These are phyloP conservation scores for Poecilus cupreus DNA, from an alignment of 2,888 invertebrate species.

Conservation along the genomic window DNA sequence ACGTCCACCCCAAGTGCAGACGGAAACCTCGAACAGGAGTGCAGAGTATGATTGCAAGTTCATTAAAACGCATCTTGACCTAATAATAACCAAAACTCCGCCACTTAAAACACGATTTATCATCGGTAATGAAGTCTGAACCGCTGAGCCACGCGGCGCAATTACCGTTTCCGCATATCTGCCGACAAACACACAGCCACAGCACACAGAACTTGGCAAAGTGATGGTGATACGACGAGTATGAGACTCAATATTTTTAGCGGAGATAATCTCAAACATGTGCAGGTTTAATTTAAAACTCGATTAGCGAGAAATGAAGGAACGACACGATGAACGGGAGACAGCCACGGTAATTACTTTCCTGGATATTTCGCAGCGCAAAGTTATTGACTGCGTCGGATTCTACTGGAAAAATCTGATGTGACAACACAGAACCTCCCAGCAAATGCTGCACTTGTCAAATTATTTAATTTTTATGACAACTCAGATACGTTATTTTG, in stretches of 20 bases:
- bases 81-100: conserved; percentile 8
- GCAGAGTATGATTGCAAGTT: conserved; percentile 42
- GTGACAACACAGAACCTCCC: too few species aligned
- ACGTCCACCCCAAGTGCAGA: too few species aligned
- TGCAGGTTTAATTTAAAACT: conserved; percentile 56
- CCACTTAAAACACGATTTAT: conserved; percentile 57
- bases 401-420: too few species aligned
- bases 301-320: conserved; percentile 40
- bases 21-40: too few species aligned
- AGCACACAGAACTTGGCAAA: conserved; percentile 1
- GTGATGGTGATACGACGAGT: background rate
- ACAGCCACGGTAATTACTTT: conserved; percentile 40
- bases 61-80: conserved; percentile 39
- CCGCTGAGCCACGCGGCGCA: background rate
- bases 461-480: too few species aligned
- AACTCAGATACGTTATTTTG: too few species aligned
- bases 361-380: background rate
- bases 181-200: background rate
- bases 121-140: conserved; percentile 49
- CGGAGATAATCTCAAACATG: conserved; percentile 43
- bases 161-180: conserved; percentile 53
- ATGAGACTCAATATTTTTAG: conserved; percentile 42
- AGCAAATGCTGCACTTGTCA: too few species aligned
- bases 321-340: background rate
- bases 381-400: too few species aligned